These are phyloP conservation scores for Aspidiotus rigidus DNA, from an alignment of 2,888 invertebrate genomes.

Conservation along the genomic window DNA sequence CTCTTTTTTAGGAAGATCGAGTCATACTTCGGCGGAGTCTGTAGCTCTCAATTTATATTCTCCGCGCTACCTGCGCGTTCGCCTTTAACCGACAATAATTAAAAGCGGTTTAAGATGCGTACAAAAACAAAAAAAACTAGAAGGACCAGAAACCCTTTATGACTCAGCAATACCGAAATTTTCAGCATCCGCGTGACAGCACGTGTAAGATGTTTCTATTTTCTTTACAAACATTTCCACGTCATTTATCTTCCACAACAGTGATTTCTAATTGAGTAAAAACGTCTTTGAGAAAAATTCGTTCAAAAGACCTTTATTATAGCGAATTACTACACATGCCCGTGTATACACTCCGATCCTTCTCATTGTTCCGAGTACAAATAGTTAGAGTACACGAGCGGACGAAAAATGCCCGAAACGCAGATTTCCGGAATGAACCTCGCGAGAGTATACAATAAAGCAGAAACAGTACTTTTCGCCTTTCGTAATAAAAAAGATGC, in stretches of 20 bases:
- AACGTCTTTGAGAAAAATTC: not conserved
- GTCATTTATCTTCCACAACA: slow-evolving; percentile 2
- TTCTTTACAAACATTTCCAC: not conserved
- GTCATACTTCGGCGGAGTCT: no score
- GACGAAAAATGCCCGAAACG: not conserved
- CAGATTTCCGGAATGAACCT: not conserved
- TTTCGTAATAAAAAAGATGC: slow-evolving; percentile 26
- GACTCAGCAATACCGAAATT: slow-evolving; percentile 1
- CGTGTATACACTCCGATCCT: not conserved
- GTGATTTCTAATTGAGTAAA: slow-evolving; percentile 1
- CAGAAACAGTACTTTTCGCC: slow-evolving; percentile 22
- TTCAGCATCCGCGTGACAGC: not conserved
- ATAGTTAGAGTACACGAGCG: not conserved
- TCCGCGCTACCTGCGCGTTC: not conserved
- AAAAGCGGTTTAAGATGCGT: not conserved
- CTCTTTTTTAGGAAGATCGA: not conserved
- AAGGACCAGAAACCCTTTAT: not conserved
- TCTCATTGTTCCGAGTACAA: not conserved
- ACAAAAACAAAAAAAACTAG: not conserved
- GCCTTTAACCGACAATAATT: not conserved
- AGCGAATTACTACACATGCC: not conserved
- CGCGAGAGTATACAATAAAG: not conserved
- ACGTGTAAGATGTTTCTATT: slow-evolving; percentile 4
- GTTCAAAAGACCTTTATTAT: not conserved
- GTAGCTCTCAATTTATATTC: not conserved